Percentiles rank a stretch among this genome's conserved stretches.
phyloP scores from a whole-genome alignment of 2,113 vertebrate species.

The Phocoena phocoena region DNA sequence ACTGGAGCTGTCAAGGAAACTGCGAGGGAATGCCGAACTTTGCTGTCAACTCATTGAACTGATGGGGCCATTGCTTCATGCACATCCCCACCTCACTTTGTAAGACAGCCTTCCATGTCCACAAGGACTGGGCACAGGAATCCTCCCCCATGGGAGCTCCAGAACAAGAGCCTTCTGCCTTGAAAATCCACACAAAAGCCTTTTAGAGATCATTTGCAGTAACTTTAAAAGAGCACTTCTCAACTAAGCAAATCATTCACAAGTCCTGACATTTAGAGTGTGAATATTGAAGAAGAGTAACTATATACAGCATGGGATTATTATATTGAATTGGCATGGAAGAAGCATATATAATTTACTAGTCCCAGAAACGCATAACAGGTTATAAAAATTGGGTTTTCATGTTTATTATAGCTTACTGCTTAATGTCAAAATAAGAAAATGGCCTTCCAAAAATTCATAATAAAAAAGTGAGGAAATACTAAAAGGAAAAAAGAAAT shows the following conservation, averaged over 20 bases:
- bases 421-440: slow-evolving; percentile 49
- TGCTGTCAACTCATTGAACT: neutral
- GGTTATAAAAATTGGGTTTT: slow-evolving; percentile 42
- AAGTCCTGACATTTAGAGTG: neutral
- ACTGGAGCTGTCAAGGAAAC: neutral
- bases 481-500: slow-evolving; percentile 25
- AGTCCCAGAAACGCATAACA: neutral
- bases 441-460: slow-evolving; percentile 42
- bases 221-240: slow-evolving; percentile 20
- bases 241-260: neutral
- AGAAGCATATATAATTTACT: neutral
- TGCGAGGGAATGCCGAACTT: neutral
- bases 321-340: neutral
- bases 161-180: neutral
- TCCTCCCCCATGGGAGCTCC: neutral
- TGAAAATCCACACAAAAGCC: neutral
- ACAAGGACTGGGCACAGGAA: neutral
- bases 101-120: neutral
- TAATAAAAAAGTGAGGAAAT: neutral
- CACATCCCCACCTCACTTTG: neutral
- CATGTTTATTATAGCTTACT: slow-evolving; percentile 24
- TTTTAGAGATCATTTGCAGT: slow-evolving; percentile 22
- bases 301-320: neutral
- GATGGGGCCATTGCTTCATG: rapidly evolving
- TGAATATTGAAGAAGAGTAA: slow-evolving; percentile 16